A percentile compares a stretch with the other conserved stretches of the same genome.
Evolutionary conservation across 2,888 invertebrate species (phyloP).

Genomic region (Halictus quadricinctus): DNA sequence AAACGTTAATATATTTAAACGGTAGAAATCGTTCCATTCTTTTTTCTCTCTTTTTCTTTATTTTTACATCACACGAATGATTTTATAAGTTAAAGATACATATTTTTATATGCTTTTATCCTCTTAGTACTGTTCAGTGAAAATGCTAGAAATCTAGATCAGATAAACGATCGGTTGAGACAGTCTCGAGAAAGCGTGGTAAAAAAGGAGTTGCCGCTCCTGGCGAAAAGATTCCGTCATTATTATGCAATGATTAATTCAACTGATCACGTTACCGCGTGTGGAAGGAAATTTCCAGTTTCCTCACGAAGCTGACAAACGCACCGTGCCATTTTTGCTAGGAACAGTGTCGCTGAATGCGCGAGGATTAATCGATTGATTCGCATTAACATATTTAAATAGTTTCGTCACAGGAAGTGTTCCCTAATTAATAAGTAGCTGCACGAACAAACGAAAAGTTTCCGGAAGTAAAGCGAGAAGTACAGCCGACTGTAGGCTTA

Average conservation of each 20-base stretch:
- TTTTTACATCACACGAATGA: constrained; percentile 25
- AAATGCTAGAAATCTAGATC: not conserved
- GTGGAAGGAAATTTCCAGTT: not conserved
- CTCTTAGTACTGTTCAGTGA: constrained; percentile 23
- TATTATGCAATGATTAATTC: not conserved
- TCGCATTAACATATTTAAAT: not conserved
- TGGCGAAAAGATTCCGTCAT: not conserved
- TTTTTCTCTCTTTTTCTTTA: not conserved
- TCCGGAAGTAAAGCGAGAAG: not conserved
- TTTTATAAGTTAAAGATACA: constrained; percentile 42
- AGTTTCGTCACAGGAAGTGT: not conserved
- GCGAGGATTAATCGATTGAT: not conserved
- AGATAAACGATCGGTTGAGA: not conserved
- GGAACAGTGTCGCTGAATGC: not conserved
- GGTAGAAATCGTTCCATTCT: constrained; percentile 19
- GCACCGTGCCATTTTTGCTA: not conserved
- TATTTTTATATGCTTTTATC: constrained; percentile 56
- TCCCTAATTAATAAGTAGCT: not conserved
- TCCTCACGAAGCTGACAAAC: not conserved
- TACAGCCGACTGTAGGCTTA: not conserved
- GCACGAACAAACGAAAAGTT: not conserved
- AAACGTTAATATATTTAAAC: constrained; percentile 19
- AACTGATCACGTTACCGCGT: not conserved
- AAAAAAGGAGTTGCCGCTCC: constrained; percentile 1
- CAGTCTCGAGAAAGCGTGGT: not conserved